Base-by-base conservation (phyloP, 1,140 invertebrate genomes). In the Solenopsis invicta region DNA sequence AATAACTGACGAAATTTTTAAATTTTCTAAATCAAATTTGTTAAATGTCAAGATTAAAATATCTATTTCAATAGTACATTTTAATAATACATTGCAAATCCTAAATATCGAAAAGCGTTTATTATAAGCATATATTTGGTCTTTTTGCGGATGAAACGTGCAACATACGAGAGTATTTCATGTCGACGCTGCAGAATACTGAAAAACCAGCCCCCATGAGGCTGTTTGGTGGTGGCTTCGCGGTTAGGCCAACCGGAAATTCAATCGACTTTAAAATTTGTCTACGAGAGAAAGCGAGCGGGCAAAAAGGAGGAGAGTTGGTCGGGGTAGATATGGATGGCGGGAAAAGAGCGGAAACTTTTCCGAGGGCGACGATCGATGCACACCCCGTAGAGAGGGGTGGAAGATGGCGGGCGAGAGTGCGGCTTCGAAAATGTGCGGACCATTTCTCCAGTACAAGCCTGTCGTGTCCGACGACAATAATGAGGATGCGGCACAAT, bases 251-350 rank as follows among this genome's bases (percentile, higher is more conserved):
- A 50, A 78, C 87, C 54, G 69, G 77, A 86, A 86, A 90, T 89
- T 89, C 78, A 88, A 91, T 90, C 89, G 86, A 84, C 72, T 91
- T 86, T 86, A 74, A 89, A 91, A 89, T 90, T 90, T 71, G 75
- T 77, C 67, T 50, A 85, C 64, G 71, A 29, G 77, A 72, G 75
- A 82, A 85, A 67, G 71, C 37, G 62, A 56, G 75, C 75, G 45
- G 54, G 52, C 37, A 89, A 54, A 64, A 87, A 84, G 69, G 50
- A 86, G 62, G 34, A 82, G 56, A 54, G 77, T 50, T 37, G 45
- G 48, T 45, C 21, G 71, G 24, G 69, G 29, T 54, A 48, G 59
- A 29, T 45, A 67, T n/a, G 50, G 59, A 50, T 74, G 50, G 74
- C 37, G 74, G 71, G 82, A 87, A 80, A 84, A 64, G 67, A 86